phyloP scores from a whole-genome alignment of 2,797 vertebrate species.

The Diplodus sargus region DNA sequence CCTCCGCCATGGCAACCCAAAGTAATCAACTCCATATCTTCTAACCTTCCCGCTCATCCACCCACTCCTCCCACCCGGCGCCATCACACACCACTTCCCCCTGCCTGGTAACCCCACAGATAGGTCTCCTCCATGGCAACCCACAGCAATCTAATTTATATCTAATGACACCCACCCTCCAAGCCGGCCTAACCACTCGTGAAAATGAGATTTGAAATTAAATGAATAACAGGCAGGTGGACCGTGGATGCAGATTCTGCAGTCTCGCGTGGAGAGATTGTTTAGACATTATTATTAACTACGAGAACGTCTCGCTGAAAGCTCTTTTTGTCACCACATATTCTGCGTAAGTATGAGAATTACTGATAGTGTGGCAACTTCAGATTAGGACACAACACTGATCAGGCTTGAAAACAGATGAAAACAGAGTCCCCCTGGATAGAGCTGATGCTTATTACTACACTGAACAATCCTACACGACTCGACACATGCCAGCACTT shows the following conservation, averaged over 20 bases:
- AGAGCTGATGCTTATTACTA: background rate
- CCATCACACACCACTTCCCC: constrained; percentile 59
- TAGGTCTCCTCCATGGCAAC: constrained; percentile 72
- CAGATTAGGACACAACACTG: background rate
- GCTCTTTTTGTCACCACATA: background rate
- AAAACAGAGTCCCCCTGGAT: background rate
- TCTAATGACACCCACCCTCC: constrained; percentile 71
- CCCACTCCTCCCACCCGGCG: constrained; percentile 73
- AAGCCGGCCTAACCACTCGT: constrained; percentile 58
- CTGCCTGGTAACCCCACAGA: constrained; percentile 70
- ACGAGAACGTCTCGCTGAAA: constrained; percentile 10
- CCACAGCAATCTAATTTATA: constrained; percentile 74
- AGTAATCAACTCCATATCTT: constrained; percentile 83
- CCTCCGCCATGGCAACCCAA: constrained; percentile 77
- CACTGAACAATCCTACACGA: background rate
- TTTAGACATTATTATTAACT: constrained; percentile 28
- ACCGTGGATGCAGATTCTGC: constrained; percentile 29
- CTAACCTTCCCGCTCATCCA: constrained; percentile 70
- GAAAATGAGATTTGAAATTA: constrained; percentile 68
- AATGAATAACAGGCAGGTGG: constrained; percentile 65
- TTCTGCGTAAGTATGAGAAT: background rate
- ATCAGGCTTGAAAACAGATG: background rate
- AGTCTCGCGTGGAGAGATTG: constrained; percentile 10
- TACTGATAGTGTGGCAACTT: constrained; percentile 6
- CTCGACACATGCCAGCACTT: background rate